These are phyloP conservation scores for Kuschelorhynchus macadamiae DNA, from an alignment of 2,888 invertebrate species.

Conservation along the genomic window DNA sequence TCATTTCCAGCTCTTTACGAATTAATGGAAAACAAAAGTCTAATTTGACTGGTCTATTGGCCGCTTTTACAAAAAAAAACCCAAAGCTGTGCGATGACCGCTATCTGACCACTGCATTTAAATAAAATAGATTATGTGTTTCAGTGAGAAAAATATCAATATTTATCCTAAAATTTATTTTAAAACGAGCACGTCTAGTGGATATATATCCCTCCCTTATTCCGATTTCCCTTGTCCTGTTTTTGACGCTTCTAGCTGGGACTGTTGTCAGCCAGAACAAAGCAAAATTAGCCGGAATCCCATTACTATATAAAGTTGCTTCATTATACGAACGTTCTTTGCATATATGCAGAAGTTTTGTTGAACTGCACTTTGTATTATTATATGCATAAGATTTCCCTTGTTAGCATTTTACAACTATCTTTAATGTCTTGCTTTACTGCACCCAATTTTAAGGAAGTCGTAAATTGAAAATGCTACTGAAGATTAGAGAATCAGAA, in stretches of 20 bases:
- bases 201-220: no score
- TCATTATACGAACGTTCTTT: not conserved
- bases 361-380: slow-evolving; percentile 3
- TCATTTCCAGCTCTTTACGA: no score
- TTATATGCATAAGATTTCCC: slow-evolving; percentile 1
- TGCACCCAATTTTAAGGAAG: slow-evolving; percentile 18
- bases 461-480: slow-evolving; percentile 17
- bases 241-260: not conserved
- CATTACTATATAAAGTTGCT: not conserved
- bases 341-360: not conserved
- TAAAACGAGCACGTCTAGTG: no score
- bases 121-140: no score
- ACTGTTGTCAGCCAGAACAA: not conserved
- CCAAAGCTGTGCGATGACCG: no score
- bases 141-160: no score
- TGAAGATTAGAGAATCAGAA: slow-evolving; percentile 11
- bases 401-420: slow-evolving; percentile 5
- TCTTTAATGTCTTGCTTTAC: slow-evolving; percentile 14
- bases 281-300: not conserved
- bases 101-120: no score
- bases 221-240: not conserved
- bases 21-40: no score
- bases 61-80: no score
- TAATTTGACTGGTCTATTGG: no score
- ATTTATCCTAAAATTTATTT: no score